Evolutionary conservation across 2,888 invertebrate genomes (phyloP).

Genomic region (Reticulitermes lucifugus): DNA sequence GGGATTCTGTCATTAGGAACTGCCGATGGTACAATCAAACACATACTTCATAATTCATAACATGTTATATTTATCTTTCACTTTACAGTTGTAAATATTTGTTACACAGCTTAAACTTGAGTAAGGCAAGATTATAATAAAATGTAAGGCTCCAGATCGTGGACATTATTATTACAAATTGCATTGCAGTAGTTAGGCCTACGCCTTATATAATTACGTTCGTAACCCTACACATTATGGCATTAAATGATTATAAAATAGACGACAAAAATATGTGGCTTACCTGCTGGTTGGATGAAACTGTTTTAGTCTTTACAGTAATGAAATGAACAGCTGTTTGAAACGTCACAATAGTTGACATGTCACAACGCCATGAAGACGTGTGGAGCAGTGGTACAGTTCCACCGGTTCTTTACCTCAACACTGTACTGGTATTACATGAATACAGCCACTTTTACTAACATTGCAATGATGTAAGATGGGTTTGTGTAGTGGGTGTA

Average conservation of each 20-base stretch:
- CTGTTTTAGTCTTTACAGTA: not conserved
- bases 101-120: not conserved
- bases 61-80: not conserved
- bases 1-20: too few species aligned
- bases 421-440: too few species aligned
- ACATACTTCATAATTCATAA: not conserved
- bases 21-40: not conserved
- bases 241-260: constrained; percentile 1
- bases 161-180: not conserved
- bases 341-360: too few species aligned
- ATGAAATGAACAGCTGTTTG: too few species aligned
- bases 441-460: too few species aligned
- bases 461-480: too few species aligned
- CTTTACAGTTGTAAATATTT: not conserved
- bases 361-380: too few species aligned
- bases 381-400: too few species aligned
- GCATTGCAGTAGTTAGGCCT: not conserved
- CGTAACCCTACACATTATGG: not conserved
- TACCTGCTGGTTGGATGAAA: not conserved
- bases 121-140: not conserved
- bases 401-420: too few species aligned
- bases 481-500: too few species aligned
- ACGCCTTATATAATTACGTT: not conserved
- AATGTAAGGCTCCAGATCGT: not conserved
- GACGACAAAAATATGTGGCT: not conserved